These are phyloP conservation scores for Penaeus monodon DNA, from an alignment of 2,888 invertebrate species.

Conservation along the genomic window DNA sequence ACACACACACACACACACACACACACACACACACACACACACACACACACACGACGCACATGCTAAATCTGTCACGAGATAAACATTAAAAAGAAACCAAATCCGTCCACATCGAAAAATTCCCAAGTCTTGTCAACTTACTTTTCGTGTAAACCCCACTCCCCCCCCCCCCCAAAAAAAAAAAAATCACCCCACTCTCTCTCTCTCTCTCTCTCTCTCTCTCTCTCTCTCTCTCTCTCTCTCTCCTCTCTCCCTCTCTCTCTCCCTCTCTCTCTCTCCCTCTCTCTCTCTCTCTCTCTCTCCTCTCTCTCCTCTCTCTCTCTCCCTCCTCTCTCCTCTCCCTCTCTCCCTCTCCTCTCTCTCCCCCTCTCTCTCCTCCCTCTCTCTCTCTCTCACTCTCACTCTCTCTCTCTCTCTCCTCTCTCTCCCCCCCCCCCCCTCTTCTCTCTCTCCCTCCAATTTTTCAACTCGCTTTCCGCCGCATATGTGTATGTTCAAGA, in stretches of 20 bases:
- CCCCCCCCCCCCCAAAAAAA: no score
- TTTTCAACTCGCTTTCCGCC: no score
- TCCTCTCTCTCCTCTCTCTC: no score
- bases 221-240: slow-evolving; percentile 13
- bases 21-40: no score
- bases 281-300: neutral
- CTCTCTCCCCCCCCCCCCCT: slow-evolving; percentile 9
- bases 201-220: slow-evolving; percentile 14
- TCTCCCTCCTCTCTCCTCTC: neutral
- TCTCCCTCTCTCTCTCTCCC: slow-evolving; percentile 15
- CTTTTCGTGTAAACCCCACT: no score
- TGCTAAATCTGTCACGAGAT: no score
- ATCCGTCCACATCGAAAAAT: no score
- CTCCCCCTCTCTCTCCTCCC: slow-evolving; percentile 9
- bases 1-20: no score
- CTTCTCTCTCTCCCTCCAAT: neutral
- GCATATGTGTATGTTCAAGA: no score
- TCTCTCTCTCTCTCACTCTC: slow-evolving; percentile 1
- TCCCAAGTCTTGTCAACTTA: no score
- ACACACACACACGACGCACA: no score
- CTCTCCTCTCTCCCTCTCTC: neutral
- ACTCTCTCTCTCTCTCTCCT: neutral
- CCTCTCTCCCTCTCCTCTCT: slow-evolving; percentile 24
- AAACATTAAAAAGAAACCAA: no score
- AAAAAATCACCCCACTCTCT: slow-evolving; percentile 3